Conservation (phyloP, 2,888 invertebrate genomes). For the Zaprionus bogoriensis region DNA sequence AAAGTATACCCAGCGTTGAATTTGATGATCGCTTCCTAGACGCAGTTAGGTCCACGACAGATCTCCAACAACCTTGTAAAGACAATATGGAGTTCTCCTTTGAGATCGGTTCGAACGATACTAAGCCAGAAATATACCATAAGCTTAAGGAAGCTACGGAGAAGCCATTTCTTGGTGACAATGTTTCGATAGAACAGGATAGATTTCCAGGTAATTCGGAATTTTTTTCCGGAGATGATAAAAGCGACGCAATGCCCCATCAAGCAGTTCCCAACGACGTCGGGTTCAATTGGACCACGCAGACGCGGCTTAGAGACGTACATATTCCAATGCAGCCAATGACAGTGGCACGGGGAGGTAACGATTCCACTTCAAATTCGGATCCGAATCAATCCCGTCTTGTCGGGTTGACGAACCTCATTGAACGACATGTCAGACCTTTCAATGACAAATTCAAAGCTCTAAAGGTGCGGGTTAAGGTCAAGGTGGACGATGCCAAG, state of each 20-base stretch:
- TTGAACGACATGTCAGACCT: slow-evolving; percentile 13
- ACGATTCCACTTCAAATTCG: background rate
- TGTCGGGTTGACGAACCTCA: background rate
- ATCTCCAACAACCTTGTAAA: background rate
- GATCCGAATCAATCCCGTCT: background rate
- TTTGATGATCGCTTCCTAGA: no score
- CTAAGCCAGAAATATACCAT: slow-evolving; percentile 15
- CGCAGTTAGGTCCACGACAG: background rate
- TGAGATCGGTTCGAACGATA: slow-evolving; percentile 19
- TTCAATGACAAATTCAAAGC: slow-evolving; percentile 15
- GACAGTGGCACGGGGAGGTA: background rate
- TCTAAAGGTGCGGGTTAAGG: slow-evolving; percentile 24
- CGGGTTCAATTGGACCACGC: background rate
- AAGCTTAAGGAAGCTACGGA: slow-evolving; percentile 13
- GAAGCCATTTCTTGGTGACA: background rate
- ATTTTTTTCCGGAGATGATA: no score
- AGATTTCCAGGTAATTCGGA: background rate
- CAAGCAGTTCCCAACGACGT: background rate
- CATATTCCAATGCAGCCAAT: background rate
- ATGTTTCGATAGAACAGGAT: background rate
- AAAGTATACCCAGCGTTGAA: no score
- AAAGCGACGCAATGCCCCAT: no score
- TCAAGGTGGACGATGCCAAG: background rate
- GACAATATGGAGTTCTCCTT: slow-evolving; percentile 25
- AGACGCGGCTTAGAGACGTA: background rate